A percentile compares a stretch with the other conserved stretches of the same genome.
Evolutionary conservation across 2,888 invertebrate genomes (phyloP).

Genomic region (Apocheima hispidaria): DNA sequence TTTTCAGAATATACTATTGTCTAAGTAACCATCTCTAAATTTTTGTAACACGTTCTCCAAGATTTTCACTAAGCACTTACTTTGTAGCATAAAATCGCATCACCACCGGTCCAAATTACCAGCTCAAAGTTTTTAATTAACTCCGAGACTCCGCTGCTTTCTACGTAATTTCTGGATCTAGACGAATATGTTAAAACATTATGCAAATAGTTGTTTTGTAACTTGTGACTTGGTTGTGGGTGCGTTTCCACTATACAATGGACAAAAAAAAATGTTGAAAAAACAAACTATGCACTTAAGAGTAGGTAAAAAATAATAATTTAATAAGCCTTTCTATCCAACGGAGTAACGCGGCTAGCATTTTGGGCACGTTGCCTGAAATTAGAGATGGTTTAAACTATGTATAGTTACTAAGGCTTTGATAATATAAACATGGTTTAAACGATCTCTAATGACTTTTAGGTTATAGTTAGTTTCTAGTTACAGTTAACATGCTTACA

Average conservation of each 20-base stretch:
- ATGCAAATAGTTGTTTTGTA: neutral
- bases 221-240: neutral
- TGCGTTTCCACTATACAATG: too few species aligned
- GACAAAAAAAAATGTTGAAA: too few species aligned
- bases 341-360: too few species aligned
- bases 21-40: neutral
- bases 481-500: too few species aligned
- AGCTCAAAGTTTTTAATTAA: constrained; percentile 30
- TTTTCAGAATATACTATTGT: neutral
- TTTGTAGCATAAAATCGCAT: constrained; percentile 3
- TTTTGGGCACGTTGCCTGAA: too few species aligned
- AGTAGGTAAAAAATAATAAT: too few species aligned
- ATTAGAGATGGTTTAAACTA: too few species aligned
- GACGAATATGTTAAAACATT: neutral
- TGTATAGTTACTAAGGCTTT: too few species aligned
- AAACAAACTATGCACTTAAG: neutral
- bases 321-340: too few species aligned
- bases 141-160: constrained; percentile 2
- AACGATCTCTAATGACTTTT: too few species aligned
- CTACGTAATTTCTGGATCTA: constrained; percentile 8
- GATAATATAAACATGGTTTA: too few species aligned
- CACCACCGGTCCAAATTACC: constrained; percentile 10
- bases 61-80: constrained; percentile 3
- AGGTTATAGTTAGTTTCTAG: too few species aligned
- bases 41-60: neutral